Evolutionary conservation across 2,888 invertebrate genomes (phyloP).

Genomic region (Diploptera punctata): DNA sequence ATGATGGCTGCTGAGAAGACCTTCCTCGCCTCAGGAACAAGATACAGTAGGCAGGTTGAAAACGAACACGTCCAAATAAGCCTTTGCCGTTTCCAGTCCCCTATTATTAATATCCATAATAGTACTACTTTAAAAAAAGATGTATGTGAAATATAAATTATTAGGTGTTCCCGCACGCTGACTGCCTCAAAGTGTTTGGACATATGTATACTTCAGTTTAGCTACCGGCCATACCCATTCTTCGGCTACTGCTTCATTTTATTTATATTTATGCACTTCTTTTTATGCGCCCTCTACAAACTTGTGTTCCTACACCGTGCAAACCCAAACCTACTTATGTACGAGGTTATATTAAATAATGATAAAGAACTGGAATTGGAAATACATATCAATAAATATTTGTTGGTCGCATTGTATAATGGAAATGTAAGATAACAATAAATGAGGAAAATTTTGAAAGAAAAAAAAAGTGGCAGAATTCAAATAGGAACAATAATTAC

Average conservation of each 20-base stretch:
- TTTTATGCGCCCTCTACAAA: neutral
- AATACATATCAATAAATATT: too few species aligned
- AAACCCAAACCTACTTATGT: too few species aligned
- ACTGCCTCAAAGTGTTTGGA: neutral
- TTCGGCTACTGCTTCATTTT: neutral
- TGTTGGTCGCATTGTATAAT: too few species aligned
- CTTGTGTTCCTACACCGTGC: too few species aligned
- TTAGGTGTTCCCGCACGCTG: conserved; percentile 1
- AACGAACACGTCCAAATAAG: conserved; percentile 12
- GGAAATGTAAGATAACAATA: too few species aligned
- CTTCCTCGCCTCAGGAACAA: conserved; percentile 3
- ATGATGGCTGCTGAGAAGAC: conserved; percentile 5
- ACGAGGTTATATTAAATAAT: too few species aligned
- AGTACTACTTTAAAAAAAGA: conserved; percentile 4
- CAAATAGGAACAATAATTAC: too few species aligned
- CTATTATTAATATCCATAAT: conserved; percentile 19
- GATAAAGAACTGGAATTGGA: too few species aligned
- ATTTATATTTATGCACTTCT: neutral
- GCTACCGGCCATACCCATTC: conserved; percentile 12
- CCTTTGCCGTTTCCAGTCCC: neutral
- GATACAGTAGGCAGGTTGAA: neutral
- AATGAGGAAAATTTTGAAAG: too few species aligned
- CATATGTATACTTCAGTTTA: neutral
- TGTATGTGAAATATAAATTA: conserved; percentile 9
- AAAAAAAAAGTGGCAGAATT: too few species aligned